Base-by-base conservation (phyloP, 2,888 invertebrate genomes). In the Acronicta leporina region DNA sequence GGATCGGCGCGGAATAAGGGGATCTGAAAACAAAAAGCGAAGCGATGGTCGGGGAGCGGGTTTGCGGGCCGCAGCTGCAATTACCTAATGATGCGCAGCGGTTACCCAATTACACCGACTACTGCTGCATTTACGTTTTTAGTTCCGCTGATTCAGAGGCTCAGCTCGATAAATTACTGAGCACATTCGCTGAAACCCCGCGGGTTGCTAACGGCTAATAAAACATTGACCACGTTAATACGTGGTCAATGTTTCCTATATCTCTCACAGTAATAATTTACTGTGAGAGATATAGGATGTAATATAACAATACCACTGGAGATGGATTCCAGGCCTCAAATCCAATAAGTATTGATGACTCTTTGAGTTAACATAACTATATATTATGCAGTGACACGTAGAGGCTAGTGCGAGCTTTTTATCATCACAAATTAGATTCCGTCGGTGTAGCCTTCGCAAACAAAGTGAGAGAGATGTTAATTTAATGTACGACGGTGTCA, bases 381-480 rank as follows among this genome's bases (percentile, higher is more conserved):
- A 66, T 20, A n/a, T n/a, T 68, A 68, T 63, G 63, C 63, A 77
- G 47, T 50, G 58, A 47, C 77, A 76, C 74, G 73, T 72, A 68
- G 64, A 45, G 68, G 58, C 63, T 73, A 73, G 74, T 64, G 68
- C 75, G 79, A 82, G 77, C 78, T 85, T 83, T 87, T 85, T 83
- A 82, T 79, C 81, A 78, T 85, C 84, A 79, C 83, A 89, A 92
- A 92, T 92, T 91, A 89, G 87, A 77, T 83, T 79, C 77, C 75
- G 76, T 70, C 81, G 83, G 85, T 84, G 87, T 86, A 83, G 83
- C 85, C 84, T 86, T 86, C 80, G 80, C 88, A 91, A 90, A 92
- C 91, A 92, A 93, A 91, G 91, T 89, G 88, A 85, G 86, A 83
- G 89, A 88, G 90, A 92, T 92, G 92, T 92, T 93, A 92, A 93